Base-by-base conservation (phyloP, 2,797 vertebrate species). In the Nothura maculosa region DNA sequence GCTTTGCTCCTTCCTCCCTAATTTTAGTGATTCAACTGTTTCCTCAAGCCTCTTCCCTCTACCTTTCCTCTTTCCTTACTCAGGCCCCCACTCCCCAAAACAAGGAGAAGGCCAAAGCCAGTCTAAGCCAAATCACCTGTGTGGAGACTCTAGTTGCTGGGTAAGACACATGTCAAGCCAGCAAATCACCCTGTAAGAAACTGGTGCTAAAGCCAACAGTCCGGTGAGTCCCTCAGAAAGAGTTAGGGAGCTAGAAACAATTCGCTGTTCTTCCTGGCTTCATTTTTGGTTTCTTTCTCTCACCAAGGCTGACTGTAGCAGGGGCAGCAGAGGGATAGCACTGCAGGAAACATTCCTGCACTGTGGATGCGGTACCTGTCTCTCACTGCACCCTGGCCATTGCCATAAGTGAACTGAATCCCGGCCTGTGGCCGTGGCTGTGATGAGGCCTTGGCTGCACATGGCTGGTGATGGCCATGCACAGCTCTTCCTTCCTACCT, bases 71-170 rank as follows among this genome's bases (percentile, higher is more conserved):
- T 1, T 20, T 4, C 52, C 15, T 34, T 52, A 77, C 30, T 34
- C 36, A 0, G 1, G 11, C 3, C 4, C 4, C 5, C 3, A 6
- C 12, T 72, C 30, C 50, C 21, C 70, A 72, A 81, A 6, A 48
- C 7, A 22, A 48, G 24, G 21, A 48, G 22, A 48, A 48, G 25
- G 47, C 24, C 47, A 48, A 48, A 48, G 47, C 12, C 22, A 48
- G 47, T 25, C 22, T 48, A 22, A 48, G 47, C 22, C 47, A 25
- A 24, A 42, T 36, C 27, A 5, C 9, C 24, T 82, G 8, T 2
- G 58, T 61, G 27, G 0, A 60, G 34, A 13, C 48, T 22, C 25
- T 52, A 52, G 1, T n/a, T 80, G 85, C 32, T 74, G 14, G 8
- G 32, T 70, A 63, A 85, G 85, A 55, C 32, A 60, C 0, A 0